These are phyloP conservation scores for Apeira syringaria DNA, from an alignment of 2,888 invertebrate genomes.

Conservation along the genomic window DNA sequence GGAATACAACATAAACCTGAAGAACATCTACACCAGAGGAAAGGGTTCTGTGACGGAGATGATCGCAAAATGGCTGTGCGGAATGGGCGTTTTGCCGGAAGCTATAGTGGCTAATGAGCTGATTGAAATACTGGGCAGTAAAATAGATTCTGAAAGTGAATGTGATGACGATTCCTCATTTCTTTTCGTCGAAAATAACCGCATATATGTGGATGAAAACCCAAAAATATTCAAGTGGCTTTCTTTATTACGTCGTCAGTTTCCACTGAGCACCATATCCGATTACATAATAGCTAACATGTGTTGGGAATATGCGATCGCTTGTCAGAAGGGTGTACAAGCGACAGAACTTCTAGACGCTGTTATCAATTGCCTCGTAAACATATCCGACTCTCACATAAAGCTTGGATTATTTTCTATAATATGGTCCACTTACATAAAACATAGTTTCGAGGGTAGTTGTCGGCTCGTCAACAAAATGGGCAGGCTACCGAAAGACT, in stretches of 20 bases:
- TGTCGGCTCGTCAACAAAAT: conserved; percentile 91
- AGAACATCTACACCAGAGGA: conserved; percentile 85
- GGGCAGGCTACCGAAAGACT: conserved; percentile 93
- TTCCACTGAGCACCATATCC: conserved; percentile 93
- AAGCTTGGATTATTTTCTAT: conserved; percentile 92
- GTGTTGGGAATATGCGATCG: conserved; percentile 95
- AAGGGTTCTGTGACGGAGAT: conserved; percentile 95
- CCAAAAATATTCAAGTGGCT: conserved; percentile 84
- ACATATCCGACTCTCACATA: conserved; percentile 86
- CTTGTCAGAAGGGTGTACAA: conserved; percentile 92
- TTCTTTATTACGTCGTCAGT: conserved; percentile 87
- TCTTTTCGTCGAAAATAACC: conserved; percentile 62
- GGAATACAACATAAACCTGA: conserved; percentile 85
- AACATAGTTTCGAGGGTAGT: conserved; percentile 89
- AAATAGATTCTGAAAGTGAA: conserved; percentile 36
- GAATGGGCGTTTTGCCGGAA: conserved; percentile 87
- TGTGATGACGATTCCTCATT: conserved; percentile 53
- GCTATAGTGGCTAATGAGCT: conserved; percentile 82
- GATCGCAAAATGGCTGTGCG: conserved; percentile 93
- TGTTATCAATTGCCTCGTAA: conserved; percentile 87
- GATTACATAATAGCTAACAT: conserved; percentile 92
- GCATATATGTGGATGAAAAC: conserved; percentile 62
- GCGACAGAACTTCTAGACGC: conserved; percentile 86
- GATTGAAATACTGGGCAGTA: conserved; percentile 47
- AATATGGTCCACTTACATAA: conserved; percentile 95